Conservation (phyloP, 2,888 invertebrate genomes). For the Melieria omissa region DNA sequence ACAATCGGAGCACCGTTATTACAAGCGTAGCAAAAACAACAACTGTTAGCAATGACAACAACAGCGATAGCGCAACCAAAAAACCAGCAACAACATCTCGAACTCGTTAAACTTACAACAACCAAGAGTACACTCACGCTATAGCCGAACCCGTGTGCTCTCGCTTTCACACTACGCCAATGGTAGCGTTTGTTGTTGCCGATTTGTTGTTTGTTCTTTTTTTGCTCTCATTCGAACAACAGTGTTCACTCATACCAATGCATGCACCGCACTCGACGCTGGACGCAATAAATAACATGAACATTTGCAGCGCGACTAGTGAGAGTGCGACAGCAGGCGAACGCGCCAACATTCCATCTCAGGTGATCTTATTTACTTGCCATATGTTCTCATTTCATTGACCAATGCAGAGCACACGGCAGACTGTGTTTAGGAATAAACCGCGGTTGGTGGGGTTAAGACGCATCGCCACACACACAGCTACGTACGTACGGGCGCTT, state of each 20-base stretch:
- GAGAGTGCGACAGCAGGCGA: neutral
- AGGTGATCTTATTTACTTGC: conserved; percentile 54
- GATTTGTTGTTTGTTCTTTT: neutral
- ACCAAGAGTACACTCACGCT: neutral
- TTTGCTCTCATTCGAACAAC: conserved; percentile 5
- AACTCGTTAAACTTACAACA: neutral
- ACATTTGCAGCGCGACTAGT: neutral
- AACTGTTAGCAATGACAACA: conserved; percentile 37
- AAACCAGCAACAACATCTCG: conserved; percentile 10
- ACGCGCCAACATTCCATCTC: conserved; percentile 28
- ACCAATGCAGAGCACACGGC: conserved; percentile 61
- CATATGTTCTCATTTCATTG: conserved; percentile 60
- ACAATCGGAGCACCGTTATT: conserved; percentile 63
- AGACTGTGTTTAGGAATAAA: neutral
- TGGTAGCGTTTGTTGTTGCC: neutral
- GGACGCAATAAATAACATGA: neutral
- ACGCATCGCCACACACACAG: conserved; percentile 1
- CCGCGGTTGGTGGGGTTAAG: too few species aligned
- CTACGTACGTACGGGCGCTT: neutral
- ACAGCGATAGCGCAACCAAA: conserved; percentile 22
- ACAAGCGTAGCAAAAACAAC: conserved; percentile 47
- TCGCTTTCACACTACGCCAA: neutral
- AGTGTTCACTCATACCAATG: neutral
- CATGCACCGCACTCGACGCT: neutral
- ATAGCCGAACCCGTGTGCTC: neutral